phyloP scores from a whole-genome alignment of 1,140 invertebrate species.

The Caerostris extrusa region DNA sequence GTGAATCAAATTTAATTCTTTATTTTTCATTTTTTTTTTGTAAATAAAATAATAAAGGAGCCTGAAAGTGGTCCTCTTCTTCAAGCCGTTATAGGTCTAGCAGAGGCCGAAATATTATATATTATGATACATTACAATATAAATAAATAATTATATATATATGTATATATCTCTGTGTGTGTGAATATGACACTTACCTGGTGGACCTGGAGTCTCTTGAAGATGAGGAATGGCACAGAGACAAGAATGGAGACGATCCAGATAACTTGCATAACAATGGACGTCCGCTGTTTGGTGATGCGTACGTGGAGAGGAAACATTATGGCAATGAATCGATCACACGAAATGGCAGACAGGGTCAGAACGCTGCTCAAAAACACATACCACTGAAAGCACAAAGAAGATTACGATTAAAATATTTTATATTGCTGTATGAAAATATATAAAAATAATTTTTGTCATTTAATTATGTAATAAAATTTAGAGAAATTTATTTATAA shows the following conservation, averaged over 20 bases:
- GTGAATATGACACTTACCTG: conserved; percentile 27
- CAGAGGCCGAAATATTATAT: too few relatives aligned
- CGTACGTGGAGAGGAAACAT: conserved; percentile 82
- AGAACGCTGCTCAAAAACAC: conserved; percentile 82
- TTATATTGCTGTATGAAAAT: background rate
- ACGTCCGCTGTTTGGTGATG: conserved; percentile 81
- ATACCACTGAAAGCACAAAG: conserved; percentile 81
- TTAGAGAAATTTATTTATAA: background rate
- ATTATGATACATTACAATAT: too few relatives aligned
- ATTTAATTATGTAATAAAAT: background rate
- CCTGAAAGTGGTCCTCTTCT: too few relatives aligned
- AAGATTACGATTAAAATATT: background rate
- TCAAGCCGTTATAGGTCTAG: too few relatives aligned
- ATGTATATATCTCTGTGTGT: too few relatives aligned
- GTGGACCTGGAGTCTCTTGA: conserved; percentile 79
- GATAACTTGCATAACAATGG: conserved; percentile 81
- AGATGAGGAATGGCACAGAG: conserved; percentile 81
- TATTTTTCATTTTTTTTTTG: too few relatives aligned
- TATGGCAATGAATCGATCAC: conserved; percentile 83
- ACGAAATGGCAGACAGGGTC: conserved; percentile 82
- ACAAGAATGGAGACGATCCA: conserved; percentile 81
- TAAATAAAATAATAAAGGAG: too few relatives aligned
- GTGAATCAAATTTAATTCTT: too few relatives aligned
- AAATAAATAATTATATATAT: too few relatives aligned
- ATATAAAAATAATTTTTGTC: too few relatives aligned